Conservation (phyloP, 2,888 invertebrate species). For the Netelia fuscicornis region DNA sequence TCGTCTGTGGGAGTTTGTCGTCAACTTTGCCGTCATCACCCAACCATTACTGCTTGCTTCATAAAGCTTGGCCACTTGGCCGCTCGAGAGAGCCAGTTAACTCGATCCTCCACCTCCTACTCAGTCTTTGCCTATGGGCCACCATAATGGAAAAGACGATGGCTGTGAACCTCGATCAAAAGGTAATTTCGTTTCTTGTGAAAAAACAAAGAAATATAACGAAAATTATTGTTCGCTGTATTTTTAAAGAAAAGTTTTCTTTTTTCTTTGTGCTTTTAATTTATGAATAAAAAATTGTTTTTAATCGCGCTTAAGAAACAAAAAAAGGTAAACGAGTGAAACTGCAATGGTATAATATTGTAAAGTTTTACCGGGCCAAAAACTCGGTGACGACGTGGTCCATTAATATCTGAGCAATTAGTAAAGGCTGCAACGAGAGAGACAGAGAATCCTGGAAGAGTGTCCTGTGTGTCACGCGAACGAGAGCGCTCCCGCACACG, state of each 20-base stretch:
- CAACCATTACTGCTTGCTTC: conserved; percentile 75
- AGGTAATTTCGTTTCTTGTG: too few relatives aligned
- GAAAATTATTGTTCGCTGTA: neutral
- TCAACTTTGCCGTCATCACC: conserved; percentile 49
- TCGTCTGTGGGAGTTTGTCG: conserved; percentile 20
- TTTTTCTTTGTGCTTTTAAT: neutral
- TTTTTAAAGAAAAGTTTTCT: neutral
- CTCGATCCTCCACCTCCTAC: conserved; percentile 48
- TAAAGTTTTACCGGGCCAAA: conserved; percentile 1
- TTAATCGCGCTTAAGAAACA: too few relatives aligned
- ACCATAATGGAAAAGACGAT: too few relatives aligned
- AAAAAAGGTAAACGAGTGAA: too few relatives aligned
- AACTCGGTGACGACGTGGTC: conserved; percentile 59
- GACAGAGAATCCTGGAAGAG: conserved; percentile 36
- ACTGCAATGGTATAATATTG: too few relatives aligned
- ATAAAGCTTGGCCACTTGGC: conserved; percentile 75
- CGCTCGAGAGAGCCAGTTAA: conserved; percentile 55
- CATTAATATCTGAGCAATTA: conserved; percentile 76
- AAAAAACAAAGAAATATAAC: too few relatives aligned
- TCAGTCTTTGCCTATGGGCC: too few relatives aligned
- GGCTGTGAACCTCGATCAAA: too few relatives aligned
- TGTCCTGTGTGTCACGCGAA: too few relatives aligned
- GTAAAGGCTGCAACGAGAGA: conserved; percentile 50
- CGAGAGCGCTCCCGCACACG: neutral
- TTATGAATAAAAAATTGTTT: neutral